Percentiles rank a stretch among this genome's conserved stretches.
Conservation (phyloP, 2,888 invertebrate genomes). For the Latrodectus hesperus region DNA sequence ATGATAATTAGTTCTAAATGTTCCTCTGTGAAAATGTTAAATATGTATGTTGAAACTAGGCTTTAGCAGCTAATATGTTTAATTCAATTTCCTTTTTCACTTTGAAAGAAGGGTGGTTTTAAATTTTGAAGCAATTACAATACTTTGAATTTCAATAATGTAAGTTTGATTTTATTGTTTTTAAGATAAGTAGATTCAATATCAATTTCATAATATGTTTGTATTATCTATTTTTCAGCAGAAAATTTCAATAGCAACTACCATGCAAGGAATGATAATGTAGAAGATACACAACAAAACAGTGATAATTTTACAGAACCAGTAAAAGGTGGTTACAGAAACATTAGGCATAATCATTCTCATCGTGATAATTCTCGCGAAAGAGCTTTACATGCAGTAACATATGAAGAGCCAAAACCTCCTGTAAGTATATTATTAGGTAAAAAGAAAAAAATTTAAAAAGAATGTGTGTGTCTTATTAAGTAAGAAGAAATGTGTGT, state of each 20-base stretch:
- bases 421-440: slow-evolving; percentile 39
- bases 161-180: no score
- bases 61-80: no score
- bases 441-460: no score
- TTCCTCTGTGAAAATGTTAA: no score
- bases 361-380: slow-evolving; percentile 57
- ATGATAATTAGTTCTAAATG: no score
- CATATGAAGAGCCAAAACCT: slow-evolving; percentile 63
- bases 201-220: not conserved
- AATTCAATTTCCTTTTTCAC: no score
- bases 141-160: no score
- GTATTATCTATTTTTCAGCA: not conserved
- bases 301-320: slow-evolving; percentile 42
- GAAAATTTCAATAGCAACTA: slow-evolving; percentile 48
- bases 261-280: slow-evolving; percentile 38
- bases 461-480: not conserved
- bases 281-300: slow-evolving; percentile 8
- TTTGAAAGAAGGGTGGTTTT: no score
- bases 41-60: no score
- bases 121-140: no score
- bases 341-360: slow-evolving; percentile 20
- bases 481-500: no score
- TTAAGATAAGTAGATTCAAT: not conserved
- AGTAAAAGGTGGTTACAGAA: slow-evolving; percentile 32
- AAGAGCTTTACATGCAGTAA: slow-evolving; percentile 39